Conservation (phyloP, 2,888 invertebrate genomes). For the Bimastos eiseni region DNA sequence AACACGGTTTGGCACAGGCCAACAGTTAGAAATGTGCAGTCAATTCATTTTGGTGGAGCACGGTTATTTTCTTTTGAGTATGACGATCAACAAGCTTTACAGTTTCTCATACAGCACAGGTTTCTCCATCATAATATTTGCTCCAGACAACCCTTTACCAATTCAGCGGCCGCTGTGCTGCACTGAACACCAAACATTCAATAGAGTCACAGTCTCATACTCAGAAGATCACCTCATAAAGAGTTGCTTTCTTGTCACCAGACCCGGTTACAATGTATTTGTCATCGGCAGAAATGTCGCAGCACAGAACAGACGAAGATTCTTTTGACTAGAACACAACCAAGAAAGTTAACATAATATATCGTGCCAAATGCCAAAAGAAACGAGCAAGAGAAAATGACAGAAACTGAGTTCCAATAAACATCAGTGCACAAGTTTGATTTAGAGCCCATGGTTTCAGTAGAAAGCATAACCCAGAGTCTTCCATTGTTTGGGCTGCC, state of each 20-base stretch:
- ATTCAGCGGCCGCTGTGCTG: neutral
- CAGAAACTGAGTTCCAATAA: neutral
- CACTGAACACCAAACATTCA: neutral
- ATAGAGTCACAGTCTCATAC: conserved; percentile 64
- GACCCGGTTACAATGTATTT: conserved; percentile 95
- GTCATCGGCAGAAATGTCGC: conserved; percentile 94
- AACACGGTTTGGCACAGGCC: neutral
- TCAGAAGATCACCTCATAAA: conserved; percentile 78
- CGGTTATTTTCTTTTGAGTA: neutral
- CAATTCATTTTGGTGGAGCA: conserved; percentile 1
- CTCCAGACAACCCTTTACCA: neutral
- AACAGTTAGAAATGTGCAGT: conserved; percentile 5
- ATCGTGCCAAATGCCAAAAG: neutral
- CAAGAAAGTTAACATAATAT: neutral
- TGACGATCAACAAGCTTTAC: neutral
- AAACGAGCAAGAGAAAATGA: neutral
- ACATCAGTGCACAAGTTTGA: neutral
- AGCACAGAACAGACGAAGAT: conserved; percentile 91
- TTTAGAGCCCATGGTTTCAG: too few relatives aligned
- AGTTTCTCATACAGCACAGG: conserved; percentile 13
- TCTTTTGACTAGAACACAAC: conserved; percentile 72
- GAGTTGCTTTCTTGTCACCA: conserved; percentile 93
- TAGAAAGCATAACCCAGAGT: too few relatives aligned
- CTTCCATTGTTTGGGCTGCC: too few relatives aligned
- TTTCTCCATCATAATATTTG: conserved; percentile 2